Evolutionary conservation across 2,888 invertebrate species (phyloP).

Genomic region (Pseudeuparius sepicola): DNA sequence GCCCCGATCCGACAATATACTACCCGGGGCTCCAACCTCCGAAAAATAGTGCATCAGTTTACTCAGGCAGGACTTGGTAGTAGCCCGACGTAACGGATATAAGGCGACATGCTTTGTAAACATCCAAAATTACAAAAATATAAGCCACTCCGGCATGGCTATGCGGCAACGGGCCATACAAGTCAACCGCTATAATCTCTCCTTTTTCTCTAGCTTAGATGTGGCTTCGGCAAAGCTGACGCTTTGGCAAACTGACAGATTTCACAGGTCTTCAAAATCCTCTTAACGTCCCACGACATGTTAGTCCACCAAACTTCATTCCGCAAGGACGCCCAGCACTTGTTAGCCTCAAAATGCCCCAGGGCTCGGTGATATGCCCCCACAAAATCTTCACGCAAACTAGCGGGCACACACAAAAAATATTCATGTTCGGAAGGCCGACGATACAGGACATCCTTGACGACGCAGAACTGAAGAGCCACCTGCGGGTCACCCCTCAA

Average conservation of each 20-base stretch:
- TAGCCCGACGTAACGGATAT: too few relatives aligned
- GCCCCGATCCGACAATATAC: not conserved
- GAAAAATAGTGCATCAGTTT: slow-evolving; percentile 2
- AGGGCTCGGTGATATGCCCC: slow-evolving; percentile 1
- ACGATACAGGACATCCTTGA: too few relatives aligned
- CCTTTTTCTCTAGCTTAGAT: not conserved
- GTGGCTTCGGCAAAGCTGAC: not conserved
- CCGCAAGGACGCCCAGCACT: slow-evolving; percentile 3
- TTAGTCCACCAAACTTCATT: slow-evolving; percentile 10
- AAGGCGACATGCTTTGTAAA: too few relatives aligned
- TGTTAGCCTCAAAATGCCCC: slow-evolving; percentile 10
- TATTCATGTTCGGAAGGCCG: too few relatives aligned
- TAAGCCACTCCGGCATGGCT: not conserved
- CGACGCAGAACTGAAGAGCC: too few relatives aligned
- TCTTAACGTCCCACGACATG: slow-evolving; percentile 8
- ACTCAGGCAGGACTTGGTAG: too few relatives aligned
- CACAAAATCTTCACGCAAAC: not conserved
- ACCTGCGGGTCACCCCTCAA: too few relatives aligned
- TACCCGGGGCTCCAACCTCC: not conserved
- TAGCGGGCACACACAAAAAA: slow-evolving; percentile 2
- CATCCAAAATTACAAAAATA: not conserved
- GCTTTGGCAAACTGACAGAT: not conserved
- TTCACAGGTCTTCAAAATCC: not conserved
- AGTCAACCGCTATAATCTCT: not conserved
- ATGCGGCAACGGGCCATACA: slow-evolving; percentile 1